Conservation (phyloP, 2,113 vertebrate species). For the Campylomormyrus numenius region DNA sequence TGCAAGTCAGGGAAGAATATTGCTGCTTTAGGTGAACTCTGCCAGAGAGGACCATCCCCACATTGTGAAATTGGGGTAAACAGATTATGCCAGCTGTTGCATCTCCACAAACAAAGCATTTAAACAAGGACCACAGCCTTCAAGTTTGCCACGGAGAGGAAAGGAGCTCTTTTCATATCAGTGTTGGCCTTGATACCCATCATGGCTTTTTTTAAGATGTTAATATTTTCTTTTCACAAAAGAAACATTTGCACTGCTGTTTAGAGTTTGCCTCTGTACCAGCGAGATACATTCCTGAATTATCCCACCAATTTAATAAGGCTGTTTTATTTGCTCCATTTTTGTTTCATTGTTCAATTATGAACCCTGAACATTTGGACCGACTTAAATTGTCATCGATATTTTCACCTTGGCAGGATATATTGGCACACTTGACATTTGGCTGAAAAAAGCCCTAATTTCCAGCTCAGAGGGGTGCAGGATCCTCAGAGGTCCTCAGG, state of each 20-base stretch:
- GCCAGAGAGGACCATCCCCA: not conserved
- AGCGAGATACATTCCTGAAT: slow-evolving; percentile 20
- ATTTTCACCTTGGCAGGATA: not conserved
- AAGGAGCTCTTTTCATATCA: not conserved
- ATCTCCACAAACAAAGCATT: not conserved
- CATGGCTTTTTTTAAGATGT: not conserved
- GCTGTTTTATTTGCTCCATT: not conserved
- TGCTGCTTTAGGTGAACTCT: not conserved
- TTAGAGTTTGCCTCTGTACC: slow-evolving; percentile 21
- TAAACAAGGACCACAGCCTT: not conserved
- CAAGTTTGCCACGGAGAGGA: not conserved
- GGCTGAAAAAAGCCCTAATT: not conserved
- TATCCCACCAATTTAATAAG: not conserved
- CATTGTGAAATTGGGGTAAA: not conserved
- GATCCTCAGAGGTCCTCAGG: not conserved
- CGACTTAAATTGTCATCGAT: not conserved
- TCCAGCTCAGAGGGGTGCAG: not conserved
- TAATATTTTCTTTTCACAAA: not conserved
- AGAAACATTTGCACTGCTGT: slow-evolving; percentile 37
- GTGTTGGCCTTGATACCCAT: slow-evolving; percentile 15
- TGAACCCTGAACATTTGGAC: not conserved
- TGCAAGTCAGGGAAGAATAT: not conserved
- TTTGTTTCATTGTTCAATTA: not conserved
- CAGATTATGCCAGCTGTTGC: not conserved
- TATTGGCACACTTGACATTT: not conserved